Evolutionary conservation across 1,140 invertebrate species (phyloP), one percentile per base, ranked within the genome.

Genomic region (Papilio aristodemus): DNA sequence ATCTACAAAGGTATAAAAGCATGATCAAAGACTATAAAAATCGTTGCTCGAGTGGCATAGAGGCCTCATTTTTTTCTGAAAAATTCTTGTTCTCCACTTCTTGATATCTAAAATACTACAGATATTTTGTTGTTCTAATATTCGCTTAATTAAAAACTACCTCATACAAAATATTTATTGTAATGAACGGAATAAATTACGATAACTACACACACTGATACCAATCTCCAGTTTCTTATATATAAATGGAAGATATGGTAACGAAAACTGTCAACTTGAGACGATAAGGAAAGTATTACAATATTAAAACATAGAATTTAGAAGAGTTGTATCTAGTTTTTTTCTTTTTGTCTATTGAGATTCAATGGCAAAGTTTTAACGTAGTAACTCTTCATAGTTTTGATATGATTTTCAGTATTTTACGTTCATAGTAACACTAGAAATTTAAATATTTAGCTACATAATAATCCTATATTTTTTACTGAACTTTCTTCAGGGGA

Each of bases 171-270:
- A 46, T 46, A 25, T 46, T 66, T 66, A 46, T 66, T 27, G 22
- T 46, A 46, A 66, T 66, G 39, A 66, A 66, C 2, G 11, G 62
- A 43, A 64, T 64, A 64, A 64, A 66, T 46, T 36, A 66, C 62
- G 22, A 66, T 37, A 36, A 63, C 19, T 46, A 63, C 11, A 32
- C 27, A 25, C 62, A 27, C 37, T 46, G 62, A 50, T 66, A 66
- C 25, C 46, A 46, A 66, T 66, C 62, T 66, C 27, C 41, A 2
- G 62, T 50, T 66, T 43, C 63, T 66, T 66, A 8, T n/a, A 32
- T 50, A 46, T 25, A 19, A 27, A 37, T 43, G 22, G 10, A 14
- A 22, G 62, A 32, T 46, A 22, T 25, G 62, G 7, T 27, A 46
- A 43, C 62, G 25, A 14, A 64, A 64, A 64, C 62, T 64, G 25